Evolutionary conservation across 2,797 vertebrate genomes (phyloP).

Genomic region (Labroides dimidiatus): DNA sequence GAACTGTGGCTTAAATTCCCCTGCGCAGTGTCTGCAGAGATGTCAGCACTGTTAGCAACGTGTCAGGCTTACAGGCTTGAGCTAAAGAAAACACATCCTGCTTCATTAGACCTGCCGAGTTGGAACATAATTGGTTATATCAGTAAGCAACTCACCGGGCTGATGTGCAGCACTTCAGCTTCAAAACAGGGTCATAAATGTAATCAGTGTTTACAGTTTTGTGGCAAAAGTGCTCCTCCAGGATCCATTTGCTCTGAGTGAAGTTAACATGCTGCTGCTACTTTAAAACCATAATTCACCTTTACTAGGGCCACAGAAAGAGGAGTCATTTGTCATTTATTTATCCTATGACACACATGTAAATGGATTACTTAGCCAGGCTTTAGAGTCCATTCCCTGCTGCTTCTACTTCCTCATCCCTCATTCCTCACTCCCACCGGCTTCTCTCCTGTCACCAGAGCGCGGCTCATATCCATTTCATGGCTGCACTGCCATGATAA

Average conservation of each 20-base stretch:
- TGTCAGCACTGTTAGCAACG: constrained; percentile 53
- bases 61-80: constrained; percentile 27
- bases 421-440: constrained; percentile 61
- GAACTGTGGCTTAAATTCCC: constrained; percentile 49
- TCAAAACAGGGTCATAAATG: constrained; percentile 62
- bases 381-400: constrained; percentile 61
- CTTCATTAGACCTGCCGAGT: constrained; percentile 47
- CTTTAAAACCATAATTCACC: constrained; percentile 63
- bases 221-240: constrained; percentile 63
- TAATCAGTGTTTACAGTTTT: constrained; percentile 74
- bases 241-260: constrained; percentile 69
- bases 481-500: constrained; percentile 78
- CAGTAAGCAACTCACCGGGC: constrained; percentile 34
- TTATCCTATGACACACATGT: constrained; percentile 72
- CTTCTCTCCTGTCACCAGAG: constrained; percentile 68
- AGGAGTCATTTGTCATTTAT: constrained; percentile 69
- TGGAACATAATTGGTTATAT: constrained; percentile 48
- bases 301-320: constrained; percentile 43
- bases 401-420: constrained; percentile 30
- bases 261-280: constrained; percentile 57
- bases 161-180: constrained; percentile 33
- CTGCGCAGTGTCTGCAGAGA: constrained; percentile 47
- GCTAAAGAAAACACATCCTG: constrained; percentile 52
- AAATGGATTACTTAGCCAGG: constrained; percentile 71
- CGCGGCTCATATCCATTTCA: constrained; percentile 82